phyloP scores from a whole-genome alignment of 2,797 vertebrate genomes.

The Poeciliopsis paucimaculata region DNA sequence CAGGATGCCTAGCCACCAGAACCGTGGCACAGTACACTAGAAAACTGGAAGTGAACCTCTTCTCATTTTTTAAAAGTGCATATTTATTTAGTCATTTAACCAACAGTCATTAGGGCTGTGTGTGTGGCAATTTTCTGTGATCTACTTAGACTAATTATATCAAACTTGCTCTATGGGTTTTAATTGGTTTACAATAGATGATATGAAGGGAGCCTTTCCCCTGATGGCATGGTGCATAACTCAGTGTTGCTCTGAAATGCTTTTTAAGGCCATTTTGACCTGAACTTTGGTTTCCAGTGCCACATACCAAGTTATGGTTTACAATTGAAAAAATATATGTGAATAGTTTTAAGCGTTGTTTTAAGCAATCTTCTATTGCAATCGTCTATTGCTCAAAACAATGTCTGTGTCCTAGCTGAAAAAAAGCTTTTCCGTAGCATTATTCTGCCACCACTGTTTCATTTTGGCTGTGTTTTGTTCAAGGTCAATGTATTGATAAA shows the following conservation, averaged over 20 bases:
- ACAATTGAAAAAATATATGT: constrained; percentile 8
- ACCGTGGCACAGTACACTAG: constrained; percentile 62
- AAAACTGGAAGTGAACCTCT: constrained; percentile 78
- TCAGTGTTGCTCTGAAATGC: constrained; percentile 50
- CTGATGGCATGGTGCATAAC: constrained; percentile 51
- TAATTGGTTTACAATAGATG: constrained; percentile 75
- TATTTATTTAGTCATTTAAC: constrained; percentile 79
- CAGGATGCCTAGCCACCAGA: constrained; percentile 74
- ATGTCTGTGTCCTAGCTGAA: background rate
- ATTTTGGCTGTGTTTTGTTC: background rate
- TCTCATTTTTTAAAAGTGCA: constrained; percentile 70
- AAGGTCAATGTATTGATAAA: background rate
- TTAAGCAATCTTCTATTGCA: too few relatives aligned
- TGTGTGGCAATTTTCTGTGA: constrained; percentile 62
- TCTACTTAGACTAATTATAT: constrained; percentile 74
- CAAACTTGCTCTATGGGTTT: constrained; percentile 71
- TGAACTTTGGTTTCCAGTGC: constrained; percentile 24
- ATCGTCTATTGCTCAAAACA: background rate
- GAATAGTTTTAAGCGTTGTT: background rate
- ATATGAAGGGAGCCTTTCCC: constrained; percentile 63
- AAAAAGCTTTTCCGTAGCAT: background rate
- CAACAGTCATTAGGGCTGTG: constrained; percentile 71
- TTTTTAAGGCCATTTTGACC: constrained; percentile 25
- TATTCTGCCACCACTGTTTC: background rate
- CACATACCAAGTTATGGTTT: constrained; percentile 22